Percentiles rank a stretch among this genome's conserved stretches.
Conservation (phyloP, 2,888 invertebrate genomes). For the Arge pagana region DNA sequence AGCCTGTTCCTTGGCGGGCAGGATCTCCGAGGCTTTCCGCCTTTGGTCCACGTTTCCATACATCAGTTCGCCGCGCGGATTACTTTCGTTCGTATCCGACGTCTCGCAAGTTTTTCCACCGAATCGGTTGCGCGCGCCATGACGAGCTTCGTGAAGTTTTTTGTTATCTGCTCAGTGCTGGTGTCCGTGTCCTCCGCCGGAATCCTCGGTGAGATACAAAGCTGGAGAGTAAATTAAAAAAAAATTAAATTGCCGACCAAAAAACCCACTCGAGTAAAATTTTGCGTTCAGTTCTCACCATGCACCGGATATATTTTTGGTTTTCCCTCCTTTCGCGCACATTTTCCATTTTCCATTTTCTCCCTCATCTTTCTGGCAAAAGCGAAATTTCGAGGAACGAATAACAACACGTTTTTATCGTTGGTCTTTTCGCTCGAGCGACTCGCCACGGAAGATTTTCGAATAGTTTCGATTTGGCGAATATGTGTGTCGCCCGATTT, state of each 20-base stretch:
- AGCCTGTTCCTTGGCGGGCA: conserved; percentile 52
- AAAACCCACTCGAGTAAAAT: too few relatives aligned
- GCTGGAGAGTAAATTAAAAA: not conserved
- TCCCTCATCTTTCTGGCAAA: too few relatives aligned
- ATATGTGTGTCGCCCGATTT: conserved; percentile 30
- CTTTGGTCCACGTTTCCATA: conserved; percentile 16
- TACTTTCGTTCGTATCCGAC: not conserved
- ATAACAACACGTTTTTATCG: too few relatives aligned
- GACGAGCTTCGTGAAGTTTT: conserved; percentile 27
- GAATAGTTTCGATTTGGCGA: too few relatives aligned
- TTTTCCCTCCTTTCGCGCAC: too few relatives aligned
- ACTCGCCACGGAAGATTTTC: too few relatives aligned
- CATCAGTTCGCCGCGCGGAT: conserved; percentile 1
- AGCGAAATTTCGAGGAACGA: too few relatives aligned
- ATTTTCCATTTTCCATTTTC: too few relatives aligned
- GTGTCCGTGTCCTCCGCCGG: conserved; percentile 49
- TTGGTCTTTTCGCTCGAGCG: too few relatives aligned
- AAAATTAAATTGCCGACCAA: too few relatives aligned
- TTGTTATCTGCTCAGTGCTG: conserved; percentile 42
- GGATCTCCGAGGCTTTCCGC: conserved; percentile 38
- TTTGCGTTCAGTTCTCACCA: too few relatives aligned
- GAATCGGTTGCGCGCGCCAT: not conserved
- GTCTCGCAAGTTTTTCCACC: conserved; percentile 11
- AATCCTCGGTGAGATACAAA: conserved; percentile 50
- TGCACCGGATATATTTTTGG: too few relatives aligned